Base-by-base conservation (phyloP, 2,113 vertebrate species). In the Xenopus borealis region DNA sequence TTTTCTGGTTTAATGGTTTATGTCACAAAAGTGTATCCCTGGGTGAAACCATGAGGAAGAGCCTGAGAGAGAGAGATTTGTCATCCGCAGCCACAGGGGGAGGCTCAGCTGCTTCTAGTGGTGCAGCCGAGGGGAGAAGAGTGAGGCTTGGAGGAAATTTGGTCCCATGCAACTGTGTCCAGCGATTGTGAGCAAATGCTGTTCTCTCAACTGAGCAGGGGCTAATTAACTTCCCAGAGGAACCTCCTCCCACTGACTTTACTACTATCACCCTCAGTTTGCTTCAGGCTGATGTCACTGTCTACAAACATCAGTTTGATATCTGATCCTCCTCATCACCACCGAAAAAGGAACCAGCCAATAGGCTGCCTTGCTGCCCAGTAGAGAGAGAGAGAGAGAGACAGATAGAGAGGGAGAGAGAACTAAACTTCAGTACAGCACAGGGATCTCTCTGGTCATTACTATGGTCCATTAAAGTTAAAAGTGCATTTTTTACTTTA, bases 161-260 rank as follows among this genome's bases (percentile, higher is more conserved):
- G 93, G 93, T 93, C 92, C 92, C 92, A 93, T 93, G 8, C 84
- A 82, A 89, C 86, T 89, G 85, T 79, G 90, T 85, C 86, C 88
- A 88, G 89, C 88, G 86, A 82, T 88, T 73, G 81, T 86, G 88
- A 88, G 90, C 83, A 69, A 91, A 86, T 88, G 93, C 93, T 94
- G 87, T 87, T 89, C 72, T 64, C 52, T 47, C 68, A 17, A 83
- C 81, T 62, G 88, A 83, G 93, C 81, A 87, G 12, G 88, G 75
- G 88, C 92, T 89, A 86, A 86, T 90, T 82, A 86, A 87, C 81
- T 79, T 70, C 81, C 85, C 71, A 70, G 83, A 63, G 86, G 90
- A 89, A 86, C 92, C 91, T 91, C 92, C 93, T 90, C 86, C 88
- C 83, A 72, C 78, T 12, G 72, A 75, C 79, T 86, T 87, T 78